Base-by-base conservation (phyloP, 2,888 invertebrate genomes). In the Ctenicera cuprea region DNA sequence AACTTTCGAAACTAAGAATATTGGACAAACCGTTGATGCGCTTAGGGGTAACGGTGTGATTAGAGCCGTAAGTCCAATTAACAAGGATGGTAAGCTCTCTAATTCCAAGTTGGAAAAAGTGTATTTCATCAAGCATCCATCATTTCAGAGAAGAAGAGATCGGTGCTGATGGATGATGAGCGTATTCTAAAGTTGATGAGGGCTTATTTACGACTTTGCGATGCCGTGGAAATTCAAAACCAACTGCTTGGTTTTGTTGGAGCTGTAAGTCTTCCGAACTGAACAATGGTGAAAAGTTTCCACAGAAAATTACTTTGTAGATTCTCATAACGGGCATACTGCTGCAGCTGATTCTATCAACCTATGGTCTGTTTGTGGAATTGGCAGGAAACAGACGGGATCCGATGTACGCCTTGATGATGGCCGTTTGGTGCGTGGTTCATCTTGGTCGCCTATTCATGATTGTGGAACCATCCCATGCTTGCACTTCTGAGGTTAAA, bases 221-320 rank as follows among this genome's bases (percentile, higher is more conserved):
- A 63, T 63, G 62, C 62, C n/a, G 62, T 63, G 0, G 62, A 63
- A 63, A 63, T 63, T 18, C 62, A 63, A 22, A 63, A 63, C 12
- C 22, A 63, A 22, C 14, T 63, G 1, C 62, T 63, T 20, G 62
- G 62, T 1, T 63, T 63, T 16, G 62, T 63, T 14, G 45, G 43
- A 22, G 62, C 62, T 45, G 62, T 63, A 43, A 63, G 62, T 26
- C 7, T 20, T 12, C 9, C 9, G 9, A 16, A 14, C 30, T 33
- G 3, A 16, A 16, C 9, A 3, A 45, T 11, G 8, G 1, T 33
- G 33, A 33, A 33, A 9, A 9, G 1, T 9, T 33, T 33, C 9
- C 8, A 26, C 26, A 2, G 2, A 26, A 26, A 33, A 33, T 33
- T 33, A 1, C 7, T 1, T 45, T 63, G 3, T 26, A 63, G 62